Percentiles rank a stretch among this genome's conserved stretches.
Conservation (phyloP, 1,140 invertebrate species). For the Anoplophora glabripennis region DNA sequence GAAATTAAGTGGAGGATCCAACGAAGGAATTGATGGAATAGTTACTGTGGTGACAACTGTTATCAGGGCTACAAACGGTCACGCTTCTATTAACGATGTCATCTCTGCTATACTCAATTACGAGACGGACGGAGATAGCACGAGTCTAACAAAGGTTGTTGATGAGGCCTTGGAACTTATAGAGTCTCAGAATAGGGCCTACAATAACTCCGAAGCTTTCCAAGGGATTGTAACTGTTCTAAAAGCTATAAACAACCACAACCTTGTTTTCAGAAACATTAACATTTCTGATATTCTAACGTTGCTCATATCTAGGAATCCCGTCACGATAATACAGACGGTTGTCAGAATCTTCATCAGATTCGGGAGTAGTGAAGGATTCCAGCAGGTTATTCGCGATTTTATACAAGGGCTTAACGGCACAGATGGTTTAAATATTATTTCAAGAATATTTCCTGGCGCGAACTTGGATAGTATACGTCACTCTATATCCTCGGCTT, state of each 20-base stretch:
- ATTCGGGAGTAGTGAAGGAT: not conserved
- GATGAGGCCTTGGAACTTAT: not conserved
- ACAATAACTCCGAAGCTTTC: not conserved
- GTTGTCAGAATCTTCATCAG: not conserved
- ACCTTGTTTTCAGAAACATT: not conserved
- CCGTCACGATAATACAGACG: not conserved
- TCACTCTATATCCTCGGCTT: too few species aligned
- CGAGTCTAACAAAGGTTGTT: not conserved
- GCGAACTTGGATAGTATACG: too few species aligned
- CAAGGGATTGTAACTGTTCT: not conserved
- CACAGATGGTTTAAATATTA: not conserved
- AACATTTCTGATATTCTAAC: not conserved
- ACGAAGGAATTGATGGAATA: constrained; percentile 6
- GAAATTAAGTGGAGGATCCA: constrained; percentile 2
- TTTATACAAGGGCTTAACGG: not conserved
- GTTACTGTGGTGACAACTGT: not conserved
- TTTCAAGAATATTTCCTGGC: not conserved
- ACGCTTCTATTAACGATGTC: not conserved
- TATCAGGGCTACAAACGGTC: not conserved
- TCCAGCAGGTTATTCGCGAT: not conserved
- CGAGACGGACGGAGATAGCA: not conserved
- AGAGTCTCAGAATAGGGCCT: not conserved
- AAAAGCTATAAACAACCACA: not conserved
- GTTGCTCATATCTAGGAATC: not conserved
- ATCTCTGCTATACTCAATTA: not conserved